Evolutionary conservation across 2,797 vertebrate genomes (phyloP), one percentile per base, ranked within the genome.

Genomic region (Gymnopithys bicolor): DNA sequence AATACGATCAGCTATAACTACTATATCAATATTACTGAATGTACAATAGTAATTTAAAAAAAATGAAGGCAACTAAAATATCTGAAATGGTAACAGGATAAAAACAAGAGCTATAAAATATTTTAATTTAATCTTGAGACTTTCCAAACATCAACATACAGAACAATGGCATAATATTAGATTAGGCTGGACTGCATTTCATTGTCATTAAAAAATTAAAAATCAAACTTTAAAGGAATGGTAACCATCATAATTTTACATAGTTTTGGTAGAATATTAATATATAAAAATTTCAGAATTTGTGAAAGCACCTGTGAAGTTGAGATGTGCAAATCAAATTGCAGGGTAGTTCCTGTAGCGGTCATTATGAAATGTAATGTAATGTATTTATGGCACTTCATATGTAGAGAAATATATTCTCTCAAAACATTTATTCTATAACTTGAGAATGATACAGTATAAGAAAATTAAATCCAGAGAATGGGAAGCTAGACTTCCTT

Each of bases 321-420:
- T 83, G n/a, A 74, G 11, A 59, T 13, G 10, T 21, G 39, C 11
- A 80, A 83, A 74, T 27, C 18, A 89, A 67, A 68, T 51, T 6
- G 11, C 16, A 46, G 4, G 19, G 7, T 37, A 64, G 13, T 27
- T 84, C 49, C 49, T 87, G 13, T 28, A 66, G 51, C 13, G 9
- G 7, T 10, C 3, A 1, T n/a, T 39, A 19, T 3, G 7, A 25
- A 19, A n/a, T 3, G 8, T 28, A 19, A n/a, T 19, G 3, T 18
- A 60, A 46, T 5, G 33, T 14, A 51, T 35, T n/a, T 25, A 62
- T 19, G 11, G 4, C 11, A 33, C 45, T 77, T 90, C 6, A 17
- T n/a, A 59, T 22, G 10, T 22, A 66, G n/a, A 55, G 12, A 77
- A 86, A 86, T 52, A 48, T 30, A 43, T 48, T 13, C 5, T 51